Percentiles rank a stretch among this genome's conserved stretches.
These are phyloP conservation scores for Helicolenus hilgendorfi DNA, from an alignment of 2,797 vertebrate species.

Conservation along the genomic window DNA sequence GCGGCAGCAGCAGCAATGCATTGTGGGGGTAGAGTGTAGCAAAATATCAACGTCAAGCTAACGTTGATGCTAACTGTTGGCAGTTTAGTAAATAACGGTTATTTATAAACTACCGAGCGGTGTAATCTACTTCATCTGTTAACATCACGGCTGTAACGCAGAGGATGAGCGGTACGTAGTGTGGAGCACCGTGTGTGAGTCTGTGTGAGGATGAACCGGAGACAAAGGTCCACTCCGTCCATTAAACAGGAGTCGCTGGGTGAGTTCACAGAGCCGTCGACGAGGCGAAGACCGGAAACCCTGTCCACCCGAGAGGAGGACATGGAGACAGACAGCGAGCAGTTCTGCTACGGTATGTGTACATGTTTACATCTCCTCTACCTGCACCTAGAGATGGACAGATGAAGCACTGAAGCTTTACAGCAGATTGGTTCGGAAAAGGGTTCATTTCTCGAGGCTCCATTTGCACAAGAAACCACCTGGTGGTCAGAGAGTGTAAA, in stretches of 20 bases:
- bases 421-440: too few relatives aligned
- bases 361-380: too few relatives aligned
- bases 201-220: background rate
- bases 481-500: too few relatives aligned
- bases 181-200: background rate
- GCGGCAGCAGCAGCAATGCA: background rate
- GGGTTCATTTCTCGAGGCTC: too few relatives aligned
- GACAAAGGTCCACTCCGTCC: background rate
- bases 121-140: background rate
- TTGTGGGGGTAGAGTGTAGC: background rate
- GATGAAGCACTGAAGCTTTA: too few relatives aligned
- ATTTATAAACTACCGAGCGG: background rate
- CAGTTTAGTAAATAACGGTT: background rate
- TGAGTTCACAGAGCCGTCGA: background rate
- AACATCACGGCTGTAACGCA: too few relatives aligned
- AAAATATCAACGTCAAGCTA: background rate
- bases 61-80: too few relatives aligned
- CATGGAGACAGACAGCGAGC: constrained; percentile 38
- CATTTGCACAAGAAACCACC: too few relatives aligned
- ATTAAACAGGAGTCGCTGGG: background rate
- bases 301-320: background rate
- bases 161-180: background rate
- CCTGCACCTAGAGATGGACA: too few relatives aligned
- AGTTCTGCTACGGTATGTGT: constrained; percentile 48
- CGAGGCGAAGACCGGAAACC: too few relatives aligned